Conservation (phyloP, 1,140 invertebrate species). For the Orussus abietinus region DNA sequence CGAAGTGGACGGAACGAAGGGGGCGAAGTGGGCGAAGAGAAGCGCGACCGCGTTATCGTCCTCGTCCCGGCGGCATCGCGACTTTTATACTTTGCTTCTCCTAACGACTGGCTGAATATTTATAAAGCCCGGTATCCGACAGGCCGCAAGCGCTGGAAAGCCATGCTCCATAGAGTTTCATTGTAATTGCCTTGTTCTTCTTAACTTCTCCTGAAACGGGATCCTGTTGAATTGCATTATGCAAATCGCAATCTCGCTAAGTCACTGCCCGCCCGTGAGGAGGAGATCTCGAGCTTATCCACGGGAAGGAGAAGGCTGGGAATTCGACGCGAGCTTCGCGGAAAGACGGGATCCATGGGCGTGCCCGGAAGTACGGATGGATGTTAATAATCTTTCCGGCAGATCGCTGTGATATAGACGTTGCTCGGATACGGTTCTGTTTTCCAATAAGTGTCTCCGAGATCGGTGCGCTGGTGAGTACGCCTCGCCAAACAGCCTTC, state of each 20-base stretch:
- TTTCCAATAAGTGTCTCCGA: no score
- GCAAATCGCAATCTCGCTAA: slow-evolving; percentile 52
- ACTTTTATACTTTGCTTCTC: slow-evolving; percentile 24
- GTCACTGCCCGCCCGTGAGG: slow-evolving; percentile 38
- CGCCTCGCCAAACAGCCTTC: no score
- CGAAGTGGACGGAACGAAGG: no score
- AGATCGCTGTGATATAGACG: no score
- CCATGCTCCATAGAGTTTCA: slow-evolving; percentile 48
- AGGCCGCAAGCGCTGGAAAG: slow-evolving; percentile 11
- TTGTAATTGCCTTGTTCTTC: slow-evolving; percentile 54
- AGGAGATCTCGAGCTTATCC: no score
- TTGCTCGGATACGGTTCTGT: no score
- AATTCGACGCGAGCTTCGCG: no score
- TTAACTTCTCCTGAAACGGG: slow-evolving; percentile 49
- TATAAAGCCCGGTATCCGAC: slow-evolving; percentile 36
- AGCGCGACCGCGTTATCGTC: slow-evolving; percentile 17
- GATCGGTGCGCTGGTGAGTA: no score
- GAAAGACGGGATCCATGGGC: no score
- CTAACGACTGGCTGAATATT: slow-evolving; percentile 50
- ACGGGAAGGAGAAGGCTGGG: no score
- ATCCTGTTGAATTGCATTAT: slow-evolving; percentile 52
- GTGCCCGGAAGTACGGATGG: no score
- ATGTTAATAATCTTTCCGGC: no score
- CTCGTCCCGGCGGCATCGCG: slow-evolving; percentile 4
- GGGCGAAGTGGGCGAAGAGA: neutral